Evolutionary conservation across 2,113 vertebrate species (phyloP).

Genomic region (Phrynocephalus versicolor): DNA sequence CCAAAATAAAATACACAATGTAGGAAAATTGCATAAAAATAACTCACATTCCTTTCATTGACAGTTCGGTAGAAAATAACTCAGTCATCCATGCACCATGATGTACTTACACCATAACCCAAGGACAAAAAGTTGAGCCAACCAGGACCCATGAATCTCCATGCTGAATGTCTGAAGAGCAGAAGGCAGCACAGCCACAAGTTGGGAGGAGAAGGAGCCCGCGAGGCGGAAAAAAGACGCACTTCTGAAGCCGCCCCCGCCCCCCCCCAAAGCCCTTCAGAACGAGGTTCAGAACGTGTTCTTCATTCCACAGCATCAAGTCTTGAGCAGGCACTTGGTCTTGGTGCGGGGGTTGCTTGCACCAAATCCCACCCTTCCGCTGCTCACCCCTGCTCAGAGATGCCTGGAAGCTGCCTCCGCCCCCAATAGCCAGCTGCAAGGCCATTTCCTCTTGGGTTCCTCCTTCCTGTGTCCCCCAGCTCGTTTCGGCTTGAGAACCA

Average conservation of each 20-base stretch:
- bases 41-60: background rate
- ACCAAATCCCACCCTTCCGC: conserved; percentile 25
- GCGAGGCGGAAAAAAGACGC: conserved; percentile 24
- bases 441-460: background rate
- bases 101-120: conserved; percentile 50
- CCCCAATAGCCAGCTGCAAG: background rate
- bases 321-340: conserved; percentile 1
- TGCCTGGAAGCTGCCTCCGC: background rate
- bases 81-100: no score
- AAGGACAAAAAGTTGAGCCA: conserved; percentile 33
- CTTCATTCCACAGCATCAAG: conserved; percentile 16
- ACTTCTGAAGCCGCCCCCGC: background rate
- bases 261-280: background rate
- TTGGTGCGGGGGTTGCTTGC: background rate
- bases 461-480: background rate
- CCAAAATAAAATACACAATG: background rate
- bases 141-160: conserved; percentile 17
- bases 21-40: background rate
- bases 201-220: background rate
- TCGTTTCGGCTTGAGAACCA: background rate
- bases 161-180: conserved; percentile 15
- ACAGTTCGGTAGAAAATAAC: background rate
- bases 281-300: background rate
- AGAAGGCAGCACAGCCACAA: background rate
- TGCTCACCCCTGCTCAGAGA: background rate